A percentile compares a stretch with the other conserved stretches of the same genome.
Evolutionary conservation across 2,888 invertebrate species (phyloP).

Genomic region (Dioctria rufipes): DNA sequence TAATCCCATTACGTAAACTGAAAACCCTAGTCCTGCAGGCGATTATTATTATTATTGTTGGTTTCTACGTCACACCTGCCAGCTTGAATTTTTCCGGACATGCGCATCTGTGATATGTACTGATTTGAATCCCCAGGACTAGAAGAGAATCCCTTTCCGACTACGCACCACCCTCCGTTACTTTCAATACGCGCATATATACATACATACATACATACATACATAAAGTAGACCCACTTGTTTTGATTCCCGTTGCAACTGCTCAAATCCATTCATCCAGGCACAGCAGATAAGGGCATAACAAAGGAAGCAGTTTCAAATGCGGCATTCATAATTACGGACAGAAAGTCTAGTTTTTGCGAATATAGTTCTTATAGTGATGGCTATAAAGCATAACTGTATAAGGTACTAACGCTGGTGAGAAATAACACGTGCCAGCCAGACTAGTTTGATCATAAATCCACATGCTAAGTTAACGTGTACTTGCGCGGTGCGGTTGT

Average conservation of each 20-base stretch:
- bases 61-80: neutral
- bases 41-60: neutral
- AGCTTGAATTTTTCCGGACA: neutral
- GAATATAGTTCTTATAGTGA: neutral
- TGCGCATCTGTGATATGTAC: neutral
- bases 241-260: neutral
- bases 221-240: neutral
- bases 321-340: neutral
- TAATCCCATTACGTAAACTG: neutral
- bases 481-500: neutral
- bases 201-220: too few species aligned
- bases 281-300: neutral
- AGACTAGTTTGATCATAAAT: neutral
- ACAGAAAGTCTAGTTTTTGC: neutral
- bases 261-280: neutral
- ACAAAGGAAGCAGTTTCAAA: neutral
- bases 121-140: neutral
- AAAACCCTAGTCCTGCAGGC: neutral
- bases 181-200: too few species aligned
- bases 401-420: neutral
- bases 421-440: neutral
- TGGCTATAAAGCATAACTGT: neutral
- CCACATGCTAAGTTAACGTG: neutral
- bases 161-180: neutral
- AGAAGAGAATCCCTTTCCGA: neutral